Percentiles rank a stretch among this genome's conserved stretches.
These are phyloP conservation scores for Athalia cordata DNA, from an alignment of 2,888 invertebrate genomes.

Conservation along the genomic window DNA sequence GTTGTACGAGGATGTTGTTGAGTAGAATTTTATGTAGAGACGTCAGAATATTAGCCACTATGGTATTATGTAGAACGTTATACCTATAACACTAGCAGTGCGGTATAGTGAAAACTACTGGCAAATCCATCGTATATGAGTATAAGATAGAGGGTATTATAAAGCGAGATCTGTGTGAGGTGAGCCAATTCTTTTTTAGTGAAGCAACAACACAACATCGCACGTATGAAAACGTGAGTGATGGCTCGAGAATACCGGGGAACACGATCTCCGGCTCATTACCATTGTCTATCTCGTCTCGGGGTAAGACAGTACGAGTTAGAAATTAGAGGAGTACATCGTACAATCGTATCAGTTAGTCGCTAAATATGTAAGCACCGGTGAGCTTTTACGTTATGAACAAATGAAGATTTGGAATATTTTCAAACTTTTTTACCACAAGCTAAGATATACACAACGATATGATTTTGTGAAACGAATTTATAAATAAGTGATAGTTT, in stretches of 20 bases:
- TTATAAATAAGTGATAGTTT: too few relatives aligned
- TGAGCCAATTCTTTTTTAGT: conserved; percentile 16
- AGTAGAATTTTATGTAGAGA: too few relatives aligned
- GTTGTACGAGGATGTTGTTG: too few relatives aligned
- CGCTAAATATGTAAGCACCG: background rate
- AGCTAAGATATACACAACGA: too few relatives aligned
- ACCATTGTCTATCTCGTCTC: conserved; percentile 40
- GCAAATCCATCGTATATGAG: background rate
- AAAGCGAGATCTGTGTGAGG: background rate
- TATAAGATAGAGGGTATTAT: background rate
- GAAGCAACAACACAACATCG: conserved; percentile 52
- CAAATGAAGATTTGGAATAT: too few relatives aligned
- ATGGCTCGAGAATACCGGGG: conserved; percentile 55
- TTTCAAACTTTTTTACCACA: too few relatives aligned
- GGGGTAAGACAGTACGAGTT: conserved; percentile 22
- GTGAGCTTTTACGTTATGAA: background rate
- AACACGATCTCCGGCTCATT: conserved; percentile 42
- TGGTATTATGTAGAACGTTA: too few relatives aligned
- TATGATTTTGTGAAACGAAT: too few relatives aligned
- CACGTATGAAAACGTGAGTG: conserved; percentile 64
- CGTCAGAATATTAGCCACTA: too few relatives aligned
- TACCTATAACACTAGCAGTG: too few relatives aligned
- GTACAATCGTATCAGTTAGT: background rate
- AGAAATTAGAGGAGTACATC: conserved; percentile 12
- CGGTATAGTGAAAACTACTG: too few relatives aligned